Conservation (phyloP, 2,888 invertebrate genomes). For the Aleiodes testaceus region DNA sequence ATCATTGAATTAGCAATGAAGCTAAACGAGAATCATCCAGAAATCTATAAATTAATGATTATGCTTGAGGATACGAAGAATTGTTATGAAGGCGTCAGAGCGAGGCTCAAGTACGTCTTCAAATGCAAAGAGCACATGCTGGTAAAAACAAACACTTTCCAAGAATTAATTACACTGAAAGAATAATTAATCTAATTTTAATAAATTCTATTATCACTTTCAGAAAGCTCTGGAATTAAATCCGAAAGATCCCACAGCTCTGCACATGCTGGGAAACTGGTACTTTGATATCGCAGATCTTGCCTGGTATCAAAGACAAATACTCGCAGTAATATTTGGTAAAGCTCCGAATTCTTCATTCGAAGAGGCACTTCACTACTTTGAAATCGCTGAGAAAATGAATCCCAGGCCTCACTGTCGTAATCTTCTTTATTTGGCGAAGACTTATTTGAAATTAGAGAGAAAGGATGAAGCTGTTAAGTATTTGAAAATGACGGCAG, state of each 20-base stretch:
- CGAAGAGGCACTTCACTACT: conserved; percentile 89
- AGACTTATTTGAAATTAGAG: conserved; percentile 81
- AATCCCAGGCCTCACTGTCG: conserved; percentile 88
- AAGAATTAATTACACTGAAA: not conserved
- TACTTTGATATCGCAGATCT: conserved; percentile 88
- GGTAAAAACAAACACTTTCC: conserved; percentile 70
- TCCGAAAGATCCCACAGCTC: conserved; percentile 86
- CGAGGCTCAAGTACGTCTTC: conserved; percentile 81
- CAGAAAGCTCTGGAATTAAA: conserved; percentile 87
- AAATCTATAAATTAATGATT: conserved; percentile 80
- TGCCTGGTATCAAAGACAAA: conserved; percentile 87
- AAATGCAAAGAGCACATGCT: conserved; percentile 85
- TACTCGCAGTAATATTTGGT: conserved; percentile 84
- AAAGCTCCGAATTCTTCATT: conserved; percentile 85
- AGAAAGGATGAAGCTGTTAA: conserved; percentile 80
- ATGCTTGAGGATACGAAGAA: conserved; percentile 85
- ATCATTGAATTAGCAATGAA: conserved; percentile 78
- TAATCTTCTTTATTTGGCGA: conserved; percentile 87
- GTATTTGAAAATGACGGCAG: conserved; percentile 78
- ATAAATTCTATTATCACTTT: conserved; percentile 48
- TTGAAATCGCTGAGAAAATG: conserved; percentile 83
- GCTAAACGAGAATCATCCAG: conserved; percentile 76
- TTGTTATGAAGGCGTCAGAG: conserved; percentile 83
- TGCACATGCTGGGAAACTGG: conserved; percentile 90
- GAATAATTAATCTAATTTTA: not conserved